Conservation (phyloP, 2,888 invertebrate genomes). For the Scaptomyza caliginosa region DNA sequence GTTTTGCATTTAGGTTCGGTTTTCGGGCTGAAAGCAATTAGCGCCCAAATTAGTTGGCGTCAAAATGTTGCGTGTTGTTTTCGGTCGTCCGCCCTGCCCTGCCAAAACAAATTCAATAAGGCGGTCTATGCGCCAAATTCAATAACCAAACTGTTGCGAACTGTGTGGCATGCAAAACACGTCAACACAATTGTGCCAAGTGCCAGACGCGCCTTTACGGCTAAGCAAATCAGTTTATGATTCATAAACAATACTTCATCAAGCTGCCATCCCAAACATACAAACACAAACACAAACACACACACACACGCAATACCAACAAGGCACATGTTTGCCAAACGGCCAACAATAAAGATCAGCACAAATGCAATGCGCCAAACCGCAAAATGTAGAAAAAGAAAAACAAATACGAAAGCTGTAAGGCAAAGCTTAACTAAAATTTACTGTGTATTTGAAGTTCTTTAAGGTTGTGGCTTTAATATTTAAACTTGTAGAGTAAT, state of each 20-base stretch:
- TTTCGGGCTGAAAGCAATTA: conserved; percentile 63
- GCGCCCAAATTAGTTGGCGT: conserved; percentile 62
- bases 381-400: background rate
- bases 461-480: too few species aligned
- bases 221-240: conserved; percentile 74
- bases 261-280: conserved; percentile 52
- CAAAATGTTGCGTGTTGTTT: conserved; percentile 58
- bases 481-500: too few species aligned
- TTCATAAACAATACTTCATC: conserved; percentile 77
- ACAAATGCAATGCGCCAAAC: conserved; percentile 45
- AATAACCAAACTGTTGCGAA: conserved; percentile 34
- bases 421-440: background rate
- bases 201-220: conserved; percentile 58
- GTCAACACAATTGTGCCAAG: conserved; percentile 51
- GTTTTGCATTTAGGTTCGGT: conserved; percentile 7
- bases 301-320: conserved; percentile 9
- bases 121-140: conserved; percentile 34
- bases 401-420: background rate
- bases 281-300: conserved; percentile 28
- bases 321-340: conserved; percentile 57
- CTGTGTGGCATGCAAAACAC: conserved; percentile 60
- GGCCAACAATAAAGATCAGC: conserved; percentile 60
- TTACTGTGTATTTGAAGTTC: background rate
- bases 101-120: conserved; percentile 52
- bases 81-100: conserved; percentile 4